phyloP scores from a whole-genome alignment of 1,140 invertebrate genomes.

The Drosophila prosaltans region DNA sequence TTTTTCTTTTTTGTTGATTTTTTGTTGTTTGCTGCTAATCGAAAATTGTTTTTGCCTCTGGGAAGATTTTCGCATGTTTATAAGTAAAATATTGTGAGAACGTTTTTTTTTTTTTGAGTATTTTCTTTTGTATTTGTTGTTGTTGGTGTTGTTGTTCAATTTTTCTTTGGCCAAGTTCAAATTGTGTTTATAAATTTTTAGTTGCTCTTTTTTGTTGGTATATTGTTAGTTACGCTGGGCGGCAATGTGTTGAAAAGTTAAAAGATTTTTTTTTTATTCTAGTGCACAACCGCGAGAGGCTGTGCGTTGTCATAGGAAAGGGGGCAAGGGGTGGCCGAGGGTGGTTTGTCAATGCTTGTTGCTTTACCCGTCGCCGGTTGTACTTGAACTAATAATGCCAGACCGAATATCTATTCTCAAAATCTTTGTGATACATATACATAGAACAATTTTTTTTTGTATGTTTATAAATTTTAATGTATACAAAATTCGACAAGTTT shows the following conservation, averaged over 20 bases:
- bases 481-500: not conserved
- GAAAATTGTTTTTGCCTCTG: constrained; percentile 59
- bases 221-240: constrained; percentile 9
- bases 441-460: not conserved
- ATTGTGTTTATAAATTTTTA: constrained; percentile 29
- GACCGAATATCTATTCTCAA: not conserved
- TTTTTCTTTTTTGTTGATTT: constrained; percentile 21
- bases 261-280: constrained; percentile 51
- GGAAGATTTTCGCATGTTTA: constrained; percentile 38
- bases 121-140: constrained; percentile 6
- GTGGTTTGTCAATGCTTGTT: constrained; percentile 55
- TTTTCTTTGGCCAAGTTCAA: constrained; percentile 50
- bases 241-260: constrained; percentile 57
- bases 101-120: constrained; percentile 1
- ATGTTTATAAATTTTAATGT: too few species aligned
- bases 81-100: constrained; percentile 10
- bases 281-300: constrained; percentile 14
- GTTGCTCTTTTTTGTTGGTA: constrained; percentile 23
- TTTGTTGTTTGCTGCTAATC: constrained; percentile 49
- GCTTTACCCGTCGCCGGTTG: constrained; percentile 60
- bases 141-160: constrained; percentile 31
- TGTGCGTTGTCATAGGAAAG: not conserved
- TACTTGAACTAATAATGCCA: constrained; percentile 65
- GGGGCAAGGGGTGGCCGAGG: not conserved
- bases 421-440: not conserved